phyloP scores from a whole-genome alignment of 2,888 invertebrate genomes.

The Loripinus fragilis region DNA sequence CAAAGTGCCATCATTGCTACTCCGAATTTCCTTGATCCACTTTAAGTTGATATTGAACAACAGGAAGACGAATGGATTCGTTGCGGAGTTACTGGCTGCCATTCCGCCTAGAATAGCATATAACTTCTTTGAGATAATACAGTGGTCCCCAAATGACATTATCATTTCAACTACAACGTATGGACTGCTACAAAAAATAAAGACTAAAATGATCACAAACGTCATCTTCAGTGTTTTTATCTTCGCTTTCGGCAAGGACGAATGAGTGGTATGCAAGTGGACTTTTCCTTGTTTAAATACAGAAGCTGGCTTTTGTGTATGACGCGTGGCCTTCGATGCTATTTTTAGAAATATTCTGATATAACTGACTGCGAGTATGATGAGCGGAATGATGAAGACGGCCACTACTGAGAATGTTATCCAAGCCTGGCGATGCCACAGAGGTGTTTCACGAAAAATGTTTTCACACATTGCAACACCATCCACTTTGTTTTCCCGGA shows the following conservation, averaged over 20 bases:
- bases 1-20: neutral
- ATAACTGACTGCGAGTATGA: conserved; percentile 80
- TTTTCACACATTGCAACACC: conserved; percentile 77
- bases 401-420: conserved; percentile 73
- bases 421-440: conserved; percentile 76
- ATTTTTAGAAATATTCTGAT: conserved; percentile 81
- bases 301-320: conserved; percentile 66
- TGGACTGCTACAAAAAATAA: conserved; percentile 80
- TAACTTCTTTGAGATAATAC: conserved; percentile 60
- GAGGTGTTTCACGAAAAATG: conserved; percentile 75
- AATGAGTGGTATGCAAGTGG: conserved; percentile 78
- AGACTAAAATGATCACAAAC: conserved; percentile 81
- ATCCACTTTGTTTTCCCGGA: conserved; percentile 65
- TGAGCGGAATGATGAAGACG: conserved; percentile 79
- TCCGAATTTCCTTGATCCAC: conserved; percentile 34
- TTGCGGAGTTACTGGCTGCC: conserved; percentile 81
- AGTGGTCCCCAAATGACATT: conserved; percentile 78
- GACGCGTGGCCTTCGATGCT: conserved; percentile 75
- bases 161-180: conserved; percentile 82
- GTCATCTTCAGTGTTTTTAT: conserved; percentile 83
- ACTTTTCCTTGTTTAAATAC: conserved; percentile 78
- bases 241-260: conserved; percentile 82
- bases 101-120: conserved; percentile 79
- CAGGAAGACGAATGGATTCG: conserved; percentile 82
- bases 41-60: conserved; percentile 77